Percentiles rank a stretch among this genome's conserved stretches.
These are phyloP conservation scores for Babyrousa celebensis DNA, from an alignment of 2,797 vertebrate genomes.

Conservation along the genomic window DNA sequence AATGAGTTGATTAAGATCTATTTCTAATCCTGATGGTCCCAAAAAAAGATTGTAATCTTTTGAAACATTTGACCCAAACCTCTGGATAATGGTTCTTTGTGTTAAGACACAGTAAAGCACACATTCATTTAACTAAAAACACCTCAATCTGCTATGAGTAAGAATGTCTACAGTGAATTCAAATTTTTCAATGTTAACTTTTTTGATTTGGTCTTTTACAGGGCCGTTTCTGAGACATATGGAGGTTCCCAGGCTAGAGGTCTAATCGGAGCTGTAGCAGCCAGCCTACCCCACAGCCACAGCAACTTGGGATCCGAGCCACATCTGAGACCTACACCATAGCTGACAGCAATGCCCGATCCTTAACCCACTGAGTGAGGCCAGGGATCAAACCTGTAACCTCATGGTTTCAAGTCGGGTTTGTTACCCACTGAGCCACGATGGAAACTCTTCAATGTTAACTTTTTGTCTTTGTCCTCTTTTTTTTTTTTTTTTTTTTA, in stretches of 20 bases:
- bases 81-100: not conserved
- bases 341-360: no score
- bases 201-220: no score
- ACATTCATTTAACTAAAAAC: conserved; percentile 30
- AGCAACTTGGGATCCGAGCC: no score
- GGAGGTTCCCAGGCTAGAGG: no score
- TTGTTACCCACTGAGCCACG: not conserved
- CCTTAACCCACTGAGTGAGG: no score
- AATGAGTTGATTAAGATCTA: not conserved
- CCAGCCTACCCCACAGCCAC: no score
- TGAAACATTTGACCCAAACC: conserved; percentile 5
- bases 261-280: no score
- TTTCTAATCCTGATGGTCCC: not conserved
- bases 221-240: no score
- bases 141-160: not conserved
- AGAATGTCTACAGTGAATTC: not conserved
- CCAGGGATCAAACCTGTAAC: no score
- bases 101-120: not conserved
- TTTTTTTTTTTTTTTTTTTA: no score
- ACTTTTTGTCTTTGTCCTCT: not conserved
- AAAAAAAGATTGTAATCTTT: conserved; percentile 26
- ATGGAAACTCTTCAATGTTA: not conserved
- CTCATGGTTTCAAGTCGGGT: no score
- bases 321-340: no score
- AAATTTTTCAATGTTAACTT: not conserved